Conservation (phyloP, 2,113 vertebrate genomes). For the Thoracochromis brauschi region DNA sequence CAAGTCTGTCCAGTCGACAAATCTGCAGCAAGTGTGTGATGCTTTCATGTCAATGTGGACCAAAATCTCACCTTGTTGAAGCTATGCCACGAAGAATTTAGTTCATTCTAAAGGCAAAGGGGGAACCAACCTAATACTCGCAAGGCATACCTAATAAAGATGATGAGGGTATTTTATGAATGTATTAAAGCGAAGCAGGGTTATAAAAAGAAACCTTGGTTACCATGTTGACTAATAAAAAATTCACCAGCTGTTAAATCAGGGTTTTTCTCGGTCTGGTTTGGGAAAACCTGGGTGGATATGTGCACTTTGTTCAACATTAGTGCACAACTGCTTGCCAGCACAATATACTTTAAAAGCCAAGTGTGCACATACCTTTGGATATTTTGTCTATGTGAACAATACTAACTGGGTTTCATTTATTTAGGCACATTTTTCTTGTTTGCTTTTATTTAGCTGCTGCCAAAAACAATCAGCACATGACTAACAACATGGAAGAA, state of each 20-base stretch:
- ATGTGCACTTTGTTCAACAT: not conserved
- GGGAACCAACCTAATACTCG: not conserved
- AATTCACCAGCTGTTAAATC: not conserved
- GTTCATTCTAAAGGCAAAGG: not conserved
- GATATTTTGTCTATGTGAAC: not conserved
- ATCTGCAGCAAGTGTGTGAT: not conserved
- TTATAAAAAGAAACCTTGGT: not conserved
- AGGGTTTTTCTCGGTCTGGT: not conserved
- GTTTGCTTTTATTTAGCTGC: not conserved
- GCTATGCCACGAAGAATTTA: not conserved
- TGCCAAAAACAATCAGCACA: not conserved
- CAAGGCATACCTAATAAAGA: not conserved
- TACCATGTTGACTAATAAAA: not conserved
- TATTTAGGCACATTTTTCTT: not conserved
- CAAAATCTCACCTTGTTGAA: not conserved
- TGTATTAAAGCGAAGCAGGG: not conserved
- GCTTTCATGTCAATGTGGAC: not conserved
- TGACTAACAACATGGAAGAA: not conserved
- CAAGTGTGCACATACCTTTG: not conserved
- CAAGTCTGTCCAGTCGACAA: not conserved
- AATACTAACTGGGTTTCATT: not conserved
- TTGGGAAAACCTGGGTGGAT: not conserved
- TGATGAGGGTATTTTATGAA: not conserved
- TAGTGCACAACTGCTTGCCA: not conserved
- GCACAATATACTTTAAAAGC: not conserved